phyloP scores from a whole-genome alignment of 1,140 invertebrate species.

The Archegozetes longisetosus region DNA sequence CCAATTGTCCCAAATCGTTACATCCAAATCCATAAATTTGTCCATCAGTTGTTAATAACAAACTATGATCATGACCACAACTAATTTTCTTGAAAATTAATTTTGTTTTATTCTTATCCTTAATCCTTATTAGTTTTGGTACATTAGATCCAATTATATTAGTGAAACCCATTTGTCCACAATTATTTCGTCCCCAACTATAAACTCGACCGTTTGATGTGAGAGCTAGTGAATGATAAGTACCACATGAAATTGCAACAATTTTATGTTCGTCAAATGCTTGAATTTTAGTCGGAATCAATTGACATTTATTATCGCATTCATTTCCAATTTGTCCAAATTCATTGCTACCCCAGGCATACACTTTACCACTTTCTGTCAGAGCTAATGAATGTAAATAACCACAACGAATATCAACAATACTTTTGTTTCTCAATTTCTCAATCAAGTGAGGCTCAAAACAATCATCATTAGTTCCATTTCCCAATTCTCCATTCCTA shows the following conservation, averaged over 20 bases:
- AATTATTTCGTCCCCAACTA: conserved; percentile 51
- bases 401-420: neutral
- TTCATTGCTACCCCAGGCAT: conserved; percentile 50
- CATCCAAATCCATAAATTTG: conserved; percentile 49
- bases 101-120: no score
- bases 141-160: conserved; percentile 33
- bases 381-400: neutral
- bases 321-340: conserved; percentile 44
- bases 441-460: no score
- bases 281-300: conserved; percentile 7
- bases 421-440: conserved; percentile 1
- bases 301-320: neutral
- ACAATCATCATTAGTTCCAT: conserved; percentile 5
- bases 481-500: conserved; percentile 34
- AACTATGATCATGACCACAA: conserved; percentile 45
- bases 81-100: no score
- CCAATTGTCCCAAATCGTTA: conserved; percentile 50
- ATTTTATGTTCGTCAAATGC: conserved; percentile 32
- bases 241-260: conserved; percentile 46
- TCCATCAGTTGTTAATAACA: conserved; percentile 43
- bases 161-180: conserved; percentile 48
- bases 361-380: conserved; percentile 28
- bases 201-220: conserved; percentile 46
- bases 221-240: conserved; percentile 45
- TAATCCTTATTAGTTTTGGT: conserved; percentile 32